Percentiles rank a stretch among this genome's conserved stretches.
Conservation (phyloP, 2,113 vertebrate species). For the Neopipo cinnamomea region DNA sequence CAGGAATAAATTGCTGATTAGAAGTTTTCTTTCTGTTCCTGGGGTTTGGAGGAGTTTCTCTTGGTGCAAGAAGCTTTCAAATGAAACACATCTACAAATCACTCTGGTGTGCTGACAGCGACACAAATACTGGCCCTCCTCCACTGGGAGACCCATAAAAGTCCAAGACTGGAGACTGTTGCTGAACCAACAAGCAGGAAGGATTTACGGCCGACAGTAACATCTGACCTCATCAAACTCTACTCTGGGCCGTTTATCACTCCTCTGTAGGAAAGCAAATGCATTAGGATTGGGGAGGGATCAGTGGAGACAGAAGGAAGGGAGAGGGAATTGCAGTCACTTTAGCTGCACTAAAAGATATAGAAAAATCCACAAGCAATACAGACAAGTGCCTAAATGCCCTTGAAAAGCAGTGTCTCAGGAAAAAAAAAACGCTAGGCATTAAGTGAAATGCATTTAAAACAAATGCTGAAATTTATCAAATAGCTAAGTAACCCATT, state of each 20-base stretch:
- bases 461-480: not conserved
- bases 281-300: not conserved
- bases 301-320: not conserved
- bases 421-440: not conserved
- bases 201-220: constrained; percentile 24
- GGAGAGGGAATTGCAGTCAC: not conserved
- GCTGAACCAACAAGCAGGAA: constrained; percentile 39
- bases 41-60: not conserved
- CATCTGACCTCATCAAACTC: constrained; percentile 57
- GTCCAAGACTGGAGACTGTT: constrained; percentile 34
- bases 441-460: constrained; percentile 5
- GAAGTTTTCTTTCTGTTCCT: not conserved
- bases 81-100: constrained; percentile 9
- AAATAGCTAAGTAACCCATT: not conserved
- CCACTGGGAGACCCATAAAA: not conserved
- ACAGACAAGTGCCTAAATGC: not conserved
- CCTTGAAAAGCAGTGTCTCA: not conserved
- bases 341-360: constrained; percentile 17
- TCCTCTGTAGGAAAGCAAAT: not conserved
- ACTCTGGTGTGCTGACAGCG: not conserved
- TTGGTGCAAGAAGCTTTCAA: not conserved
- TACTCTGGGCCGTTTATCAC: constrained; percentile 27
- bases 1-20: not conserved
- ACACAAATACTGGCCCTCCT: not conserved
- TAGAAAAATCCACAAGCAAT: not conserved